Percentiles rank a stretch among this genome's conserved stretches.
phyloP scores from a whole-genome alignment of 2,113 vertebrate species.

The Lepidothrix coronata region DNA sequence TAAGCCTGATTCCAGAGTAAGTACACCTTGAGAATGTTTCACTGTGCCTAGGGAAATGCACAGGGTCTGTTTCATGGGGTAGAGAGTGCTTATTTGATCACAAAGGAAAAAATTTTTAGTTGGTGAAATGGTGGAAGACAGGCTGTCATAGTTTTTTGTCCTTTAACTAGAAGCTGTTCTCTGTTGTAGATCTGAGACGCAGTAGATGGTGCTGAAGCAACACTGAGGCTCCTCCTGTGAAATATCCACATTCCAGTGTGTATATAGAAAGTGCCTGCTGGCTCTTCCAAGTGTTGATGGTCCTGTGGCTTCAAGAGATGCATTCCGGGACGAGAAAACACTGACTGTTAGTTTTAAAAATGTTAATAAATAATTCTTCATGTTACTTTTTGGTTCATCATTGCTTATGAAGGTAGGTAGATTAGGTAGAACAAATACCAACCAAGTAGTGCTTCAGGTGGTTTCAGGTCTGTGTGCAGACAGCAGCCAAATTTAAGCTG shows the following conservation, averaged over 20 bases:
- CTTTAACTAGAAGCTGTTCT: slow-evolving; percentile 50
- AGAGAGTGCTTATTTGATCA: neutral
- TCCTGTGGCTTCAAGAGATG: slow-evolving; percentile 22
- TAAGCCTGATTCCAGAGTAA: neutral
- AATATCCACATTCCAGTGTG: neutral
- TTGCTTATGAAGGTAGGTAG: neutral
- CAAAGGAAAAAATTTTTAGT: neutral
- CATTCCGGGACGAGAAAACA: neutral
- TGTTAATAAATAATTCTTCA: slow-evolving; percentile 38
- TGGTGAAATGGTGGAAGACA: neutral
- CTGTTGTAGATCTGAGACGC: slow-evolving; percentile 43
- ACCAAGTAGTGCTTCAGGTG: neutral
- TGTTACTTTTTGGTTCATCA: neutral
- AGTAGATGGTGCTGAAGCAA: slow-evolving; percentile 57
- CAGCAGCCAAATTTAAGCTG: neutral
- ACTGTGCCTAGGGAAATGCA: neutral
- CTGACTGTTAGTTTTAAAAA: slow-evolving; percentile 21
- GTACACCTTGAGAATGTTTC: neutral
- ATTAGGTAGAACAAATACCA: neutral
- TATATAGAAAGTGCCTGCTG: neutral
- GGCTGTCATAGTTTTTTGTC: neutral
- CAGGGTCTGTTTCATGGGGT: neutral
- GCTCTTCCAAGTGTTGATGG: neutral
- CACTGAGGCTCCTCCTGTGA: neutral
- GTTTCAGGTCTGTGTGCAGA: neutral